Conservation (phyloP, 2,888 invertebrate genomes). For the Euzetes globulus region DNA sequence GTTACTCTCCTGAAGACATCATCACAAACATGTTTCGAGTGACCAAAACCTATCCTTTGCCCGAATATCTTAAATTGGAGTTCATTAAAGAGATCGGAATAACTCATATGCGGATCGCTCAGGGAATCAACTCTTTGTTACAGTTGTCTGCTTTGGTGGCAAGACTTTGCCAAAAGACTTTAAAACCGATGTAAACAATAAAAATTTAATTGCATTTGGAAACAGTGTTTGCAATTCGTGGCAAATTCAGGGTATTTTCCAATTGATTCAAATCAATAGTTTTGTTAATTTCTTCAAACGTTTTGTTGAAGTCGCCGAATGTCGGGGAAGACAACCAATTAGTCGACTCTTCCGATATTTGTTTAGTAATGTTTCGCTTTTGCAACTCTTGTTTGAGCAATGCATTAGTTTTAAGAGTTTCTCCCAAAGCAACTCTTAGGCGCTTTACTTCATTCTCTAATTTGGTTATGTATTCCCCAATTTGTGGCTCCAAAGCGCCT, state of each 20-base stretch:
- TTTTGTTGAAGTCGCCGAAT: not conserved
- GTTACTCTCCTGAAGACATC: conserved; percentile 94
- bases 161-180: conserved; percentile 34
- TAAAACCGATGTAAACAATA: not conserved
- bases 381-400: conserved; percentile 37
- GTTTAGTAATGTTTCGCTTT: conserved; percentile 33
- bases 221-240: not conserved
- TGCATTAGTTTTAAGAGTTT: conserved; percentile 39
- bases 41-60: conserved; percentile 72
- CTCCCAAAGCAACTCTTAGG: conserved; percentile 38
- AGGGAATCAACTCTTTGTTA: conserved; percentile 75
- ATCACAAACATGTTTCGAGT: conserved; percentile 91
- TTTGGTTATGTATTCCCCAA: conserved; percentile 32
- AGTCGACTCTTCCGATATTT: not conserved
- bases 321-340: not conserved
- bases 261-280: not conserved
- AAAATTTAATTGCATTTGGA: not conserved
- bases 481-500: not conserved
- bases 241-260: not conserved
- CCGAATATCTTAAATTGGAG: conserved; percentile 71
- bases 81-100: conserved; percentile 84
- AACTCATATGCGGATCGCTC: conserved; percentile 80
- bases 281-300: not conserved
- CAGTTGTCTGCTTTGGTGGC: conserved; percentile 51
- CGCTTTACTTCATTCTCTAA: conserved; percentile 40